Base-by-base conservation (phyloP, 2,888 invertebrate species). In the Tinea pellionella region DNA sequence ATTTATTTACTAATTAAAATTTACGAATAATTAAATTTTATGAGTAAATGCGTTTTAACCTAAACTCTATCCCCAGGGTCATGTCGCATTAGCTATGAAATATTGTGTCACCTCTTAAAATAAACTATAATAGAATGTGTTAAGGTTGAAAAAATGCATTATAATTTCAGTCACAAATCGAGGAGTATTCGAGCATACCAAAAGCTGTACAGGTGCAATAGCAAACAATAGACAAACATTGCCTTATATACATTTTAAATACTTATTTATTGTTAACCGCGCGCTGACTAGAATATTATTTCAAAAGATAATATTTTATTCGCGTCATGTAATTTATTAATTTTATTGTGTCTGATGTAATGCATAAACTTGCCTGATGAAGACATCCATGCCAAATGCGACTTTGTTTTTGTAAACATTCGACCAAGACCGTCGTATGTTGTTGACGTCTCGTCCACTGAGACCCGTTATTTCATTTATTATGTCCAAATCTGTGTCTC, bases 401-500 rank as follows among this genome's bases (percentile, higher is more conserved):
- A 63, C 63, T 7, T 70, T 47, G 16, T 63, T 9, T 78, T 62
- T 65, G 32, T 70, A 66, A 2, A 78, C 64, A 0, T 64, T 62
- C 0, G 64, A 61, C 79, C 78, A 79, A 2, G 72, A 66, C 0
- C 56, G 62, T 57, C 69, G 67, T 1, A 79, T 65, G 8, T 65
- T 60, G 63, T 73, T 62, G 7, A 78, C 61, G 51, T 78, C 78
- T n/a, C 74, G 67, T 15, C 61, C 63, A 0, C 74, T 66, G 60
- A 79, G 67, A 4, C 71, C 73, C 2, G 77, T 74, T 7, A 69
- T 24, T 0, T 66, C 63, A 59, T 78, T 63, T 4, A 53, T 24
- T 6, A 61, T 62, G 61, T 79, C 77, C 0, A 77, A 74, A 43
- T 77, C 69, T 0, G 70, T 70, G 0, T 75, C 72, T 71, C 77